Evolutionary conservation across 2,113 vertebrate species (phyloP).

Genomic region (Pipra filicauda): DNA sequence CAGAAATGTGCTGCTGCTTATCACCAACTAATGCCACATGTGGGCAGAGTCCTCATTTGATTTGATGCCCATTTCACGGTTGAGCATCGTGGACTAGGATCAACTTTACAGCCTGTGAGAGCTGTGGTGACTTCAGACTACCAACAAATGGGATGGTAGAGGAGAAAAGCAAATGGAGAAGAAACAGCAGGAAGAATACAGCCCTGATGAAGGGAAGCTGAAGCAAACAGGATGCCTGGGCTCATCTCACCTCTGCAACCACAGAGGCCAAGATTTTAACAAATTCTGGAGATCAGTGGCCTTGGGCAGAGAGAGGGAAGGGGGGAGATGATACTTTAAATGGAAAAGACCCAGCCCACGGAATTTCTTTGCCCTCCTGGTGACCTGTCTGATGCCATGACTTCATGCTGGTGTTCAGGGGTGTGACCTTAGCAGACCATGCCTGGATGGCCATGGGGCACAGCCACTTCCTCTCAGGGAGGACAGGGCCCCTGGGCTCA

Average conservation of each 20-base stretch:
- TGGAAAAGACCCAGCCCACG: not conserved
- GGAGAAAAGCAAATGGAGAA: not conserved
- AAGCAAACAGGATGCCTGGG: not conserved
- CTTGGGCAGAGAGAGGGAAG: not conserved
- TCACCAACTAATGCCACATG: not conserved
- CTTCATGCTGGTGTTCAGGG: not conserved
- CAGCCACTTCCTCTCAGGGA: rapidly evolving
- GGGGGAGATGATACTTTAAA: rapidly evolving
- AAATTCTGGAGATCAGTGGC: not conserved
- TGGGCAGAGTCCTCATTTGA: not conserved
- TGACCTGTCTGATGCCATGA: not conserved
- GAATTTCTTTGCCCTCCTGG: not conserved
- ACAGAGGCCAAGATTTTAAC: not conserved
- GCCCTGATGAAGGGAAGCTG: not conserved
- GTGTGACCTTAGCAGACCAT: not conserved
- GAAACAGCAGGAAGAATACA: not conserved
- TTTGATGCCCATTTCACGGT: not conserved
- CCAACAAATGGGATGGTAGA: not conserved
- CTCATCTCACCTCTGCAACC: not conserved
- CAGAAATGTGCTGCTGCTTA: not conserved
- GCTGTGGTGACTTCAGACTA: not conserved
- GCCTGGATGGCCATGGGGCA: not conserved
- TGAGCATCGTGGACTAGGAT: rapidly evolving
- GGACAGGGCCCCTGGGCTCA: not conserved
- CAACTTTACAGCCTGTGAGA: not conserved